Base-by-base conservation (phyloP, 2,113 vertebrate genomes). In the Etheostoma cragini region DNA sequence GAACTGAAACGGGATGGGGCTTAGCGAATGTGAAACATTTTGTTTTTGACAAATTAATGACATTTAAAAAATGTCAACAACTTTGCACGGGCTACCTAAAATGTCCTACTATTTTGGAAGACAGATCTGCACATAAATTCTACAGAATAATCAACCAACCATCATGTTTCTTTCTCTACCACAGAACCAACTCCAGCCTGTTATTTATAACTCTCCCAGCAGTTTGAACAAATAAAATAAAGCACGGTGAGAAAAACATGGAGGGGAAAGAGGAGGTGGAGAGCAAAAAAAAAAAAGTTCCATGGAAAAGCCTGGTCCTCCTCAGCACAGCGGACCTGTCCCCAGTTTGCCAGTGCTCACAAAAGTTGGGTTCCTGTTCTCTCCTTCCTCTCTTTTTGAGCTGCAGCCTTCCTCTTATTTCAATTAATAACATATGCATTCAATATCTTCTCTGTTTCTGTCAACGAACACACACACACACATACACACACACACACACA, bases 251-350 rank as follows among this genome's bases (percentile, higher is more conserved):
- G n/a, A 84, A 78, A 83, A 77, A 57, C 19, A 26, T 45, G 54
- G 50, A 15, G 21, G 75, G 54, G 68, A 57, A 81, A 68, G 35
- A 46, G 54, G 53, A 60, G 78, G 67, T 15, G n/a, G 78, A 71
- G 30, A 60, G 46, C 38, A 42, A 76, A 81, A 81, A 87, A 75
- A 13, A 5, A 69, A 80, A 42, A 76, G 50, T 78, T 90, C 85
- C 80, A 78, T 91, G 91, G 93, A 92, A 92, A 92, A 91, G 88
- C 12, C 71, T 89, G 87, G 63, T 86, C 26, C 76, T 80, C 81
- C 88, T 91, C 78, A 90, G 73, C 80, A 68, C 67, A 6, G 71
- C 84, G 88, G 90, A 70, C 30, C 10, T 16, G 61, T 8, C 81
- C 90, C 87, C 70, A 70, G 73, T 83, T 85, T 16, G 79, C 62